Percentiles rank a stretch among this genome's conserved stretches.
Conservation (phyloP, 2,113 vertebrate species). For the Cyanoramphus novaezelandiae region DNA sequence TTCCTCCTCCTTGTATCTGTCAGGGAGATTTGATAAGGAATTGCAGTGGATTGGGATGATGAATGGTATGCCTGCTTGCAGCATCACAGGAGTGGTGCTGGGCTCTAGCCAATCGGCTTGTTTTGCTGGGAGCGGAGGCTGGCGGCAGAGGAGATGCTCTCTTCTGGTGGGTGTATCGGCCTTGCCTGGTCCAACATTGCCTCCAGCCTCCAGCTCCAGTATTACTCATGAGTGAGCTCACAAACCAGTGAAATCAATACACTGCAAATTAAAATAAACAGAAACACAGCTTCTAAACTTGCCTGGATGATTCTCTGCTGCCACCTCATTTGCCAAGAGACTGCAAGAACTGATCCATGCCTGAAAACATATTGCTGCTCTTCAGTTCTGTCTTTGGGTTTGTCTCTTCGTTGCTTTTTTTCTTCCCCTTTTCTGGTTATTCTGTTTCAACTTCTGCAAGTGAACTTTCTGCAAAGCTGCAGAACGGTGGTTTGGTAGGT, state of each 20-base stretch:
- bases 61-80: not conserved
- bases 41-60: not conserved
- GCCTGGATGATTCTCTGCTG: not conserved
- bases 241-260: not conserved
- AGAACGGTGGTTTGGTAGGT: not conserved
- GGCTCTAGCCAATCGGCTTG: not conserved
- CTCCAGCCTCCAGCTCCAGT: not conserved
- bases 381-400: not conserved
- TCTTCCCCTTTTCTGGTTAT: not conserved
- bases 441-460: not conserved
- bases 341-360: not conserved
- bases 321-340: not conserved
- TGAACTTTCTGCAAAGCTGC: not conserved
- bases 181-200: not conserved
- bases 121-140: not conserved
- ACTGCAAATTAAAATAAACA: conserved; percentile 2
- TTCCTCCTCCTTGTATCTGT: not conserved
- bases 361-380: not conserved
- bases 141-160: not conserved
- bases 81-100: not conserved
- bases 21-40: not conserved
- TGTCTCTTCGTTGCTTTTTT: not conserved
- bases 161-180: not conserved
- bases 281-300: not conserved
- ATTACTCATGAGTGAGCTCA: not conserved